Conservation (phyloP, 2,113 vertebrate species). For the Danionella cerebrum region DNA sequence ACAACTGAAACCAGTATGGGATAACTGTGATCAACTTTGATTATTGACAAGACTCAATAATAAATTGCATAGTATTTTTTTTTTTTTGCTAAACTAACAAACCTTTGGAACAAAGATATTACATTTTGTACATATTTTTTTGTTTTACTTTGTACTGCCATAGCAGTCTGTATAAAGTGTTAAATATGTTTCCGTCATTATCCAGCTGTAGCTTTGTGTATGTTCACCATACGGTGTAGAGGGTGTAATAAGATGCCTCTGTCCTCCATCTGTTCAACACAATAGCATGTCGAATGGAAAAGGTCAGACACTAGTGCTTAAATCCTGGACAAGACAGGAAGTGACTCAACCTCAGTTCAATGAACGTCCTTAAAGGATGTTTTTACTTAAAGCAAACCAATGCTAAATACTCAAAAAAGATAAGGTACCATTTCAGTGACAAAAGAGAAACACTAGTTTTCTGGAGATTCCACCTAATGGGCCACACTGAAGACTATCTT, state of each 20-base stretch:
- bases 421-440: too few relatives aligned
- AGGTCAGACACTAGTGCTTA: not conserved
- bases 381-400: not conserved
- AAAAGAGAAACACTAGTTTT: too few relatives aligned
- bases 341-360: not conserved
- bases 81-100: too few relatives aligned
- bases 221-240: slow-evolving; percentile 11
- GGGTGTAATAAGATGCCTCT: not conserved
- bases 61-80: too few relatives aligned
- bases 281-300: not conserved
- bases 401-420: not conserved
- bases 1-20: too few relatives aligned
- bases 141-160: too few relatives aligned
- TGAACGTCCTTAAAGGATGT: not conserved
- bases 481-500: not conserved
- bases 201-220: not conserved
- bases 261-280: not conserved
- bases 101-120: too few relatives aligned
- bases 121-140: too few relatives aligned
- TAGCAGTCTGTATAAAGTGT: too few relatives aligned
- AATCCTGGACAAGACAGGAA: not conserved
- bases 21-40: too few relatives aligned
- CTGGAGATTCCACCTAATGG: not conserved
- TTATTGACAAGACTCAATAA: too few relatives aligned
- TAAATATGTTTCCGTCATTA: not conserved